A percentile compares a stretch with the other conserved stretches of the same genome.
Conservation (phyloP, 2,113 vertebrate genomes). For the Fukomys damarensis region DNA sequence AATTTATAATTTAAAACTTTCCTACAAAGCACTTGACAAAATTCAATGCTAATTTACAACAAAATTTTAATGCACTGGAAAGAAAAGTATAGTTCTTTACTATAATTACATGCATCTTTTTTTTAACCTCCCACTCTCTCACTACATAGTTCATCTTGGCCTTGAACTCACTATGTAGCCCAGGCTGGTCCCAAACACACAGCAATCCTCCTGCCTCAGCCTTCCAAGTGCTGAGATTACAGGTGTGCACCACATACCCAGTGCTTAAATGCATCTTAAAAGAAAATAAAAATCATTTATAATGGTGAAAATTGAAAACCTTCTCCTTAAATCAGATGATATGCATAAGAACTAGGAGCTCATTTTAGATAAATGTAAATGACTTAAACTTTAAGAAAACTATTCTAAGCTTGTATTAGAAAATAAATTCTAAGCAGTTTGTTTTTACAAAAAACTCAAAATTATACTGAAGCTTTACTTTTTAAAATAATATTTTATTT, state of each 20-base stretch:
- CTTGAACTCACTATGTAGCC: background rate
- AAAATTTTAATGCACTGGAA: background rate
- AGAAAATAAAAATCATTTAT: background rate
- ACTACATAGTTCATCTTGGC: background rate
- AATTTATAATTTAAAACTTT: conserved; percentile 12
- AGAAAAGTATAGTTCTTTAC: background rate
- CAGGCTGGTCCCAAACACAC: background rate
- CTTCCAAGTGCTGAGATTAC: background rate
- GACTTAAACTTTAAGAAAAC: conserved; percentile 14
- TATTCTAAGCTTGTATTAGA: background rate
- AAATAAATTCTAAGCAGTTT: conserved; percentile 36
- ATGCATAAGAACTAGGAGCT: background rate
- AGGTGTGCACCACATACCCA: background rate
- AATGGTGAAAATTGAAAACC: background rate
- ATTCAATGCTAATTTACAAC: background rate
- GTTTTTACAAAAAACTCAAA: conserved; percentile 32
- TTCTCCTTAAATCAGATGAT: background rate
- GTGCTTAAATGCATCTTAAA: background rate
- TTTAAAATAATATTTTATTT: background rate
- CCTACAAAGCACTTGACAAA: background rate
- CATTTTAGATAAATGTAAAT: conserved; percentile 3
- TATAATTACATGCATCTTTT: background rate
- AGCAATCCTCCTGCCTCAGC: background rate
- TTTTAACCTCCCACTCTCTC: background rate
- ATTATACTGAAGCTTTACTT: background rate